Base-by-base conservation (phyloP, 2,888 invertebrate genomes). In the Trilocha varians region DNA sequence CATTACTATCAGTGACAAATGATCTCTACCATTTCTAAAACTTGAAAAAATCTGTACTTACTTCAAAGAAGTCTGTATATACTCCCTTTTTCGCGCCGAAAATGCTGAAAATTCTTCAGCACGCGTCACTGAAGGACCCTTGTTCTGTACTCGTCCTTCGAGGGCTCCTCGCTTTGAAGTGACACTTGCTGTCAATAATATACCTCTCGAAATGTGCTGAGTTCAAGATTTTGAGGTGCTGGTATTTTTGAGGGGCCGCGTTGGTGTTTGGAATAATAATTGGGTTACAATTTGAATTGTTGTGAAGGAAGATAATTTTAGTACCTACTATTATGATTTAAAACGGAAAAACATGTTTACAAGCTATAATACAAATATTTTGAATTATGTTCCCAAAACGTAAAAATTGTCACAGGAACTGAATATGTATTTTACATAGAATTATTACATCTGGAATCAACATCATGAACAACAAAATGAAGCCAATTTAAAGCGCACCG, bases 101-200 rank as follows among this genome's bases (percentile, higher is more conserved):
- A 25, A 25, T 25, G 25, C 25, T 11, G 25, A 25, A 25, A 25
- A 25, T 25, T 25, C 25, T 25, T 25, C 25, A 25, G 25, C 25
- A 25, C 25, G 25, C 25, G 25, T 25, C 25, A 25, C 25, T 25
- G 25, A 25, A 25, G 25, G 25, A 25, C 25, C 25, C 25, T 25
- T 11, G 25, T 25, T 9, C 25, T 25, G 25, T 25, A 25, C 25
- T 25, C 25, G 25, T 25, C 25, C 11, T 25, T 11, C 17, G 17
- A 39, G 39, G 8, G 17, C 39, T 33, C 14, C 34, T 13, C 9
- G 33, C 39, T 39, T 39, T 39, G 39, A 39, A 34, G 34, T 39
- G 39, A 17, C 34, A 39, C 34, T 39, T 34, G 13, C 17, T 39
- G 39, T 34, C 39, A 34, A 39, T 39, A 16, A 39, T 39, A 39